Evolutionary conservation across 2,888 invertebrate species (phyloP), one percentile per base, ranked within the genome.

Genomic region (Hetaerina titia): DNA sequence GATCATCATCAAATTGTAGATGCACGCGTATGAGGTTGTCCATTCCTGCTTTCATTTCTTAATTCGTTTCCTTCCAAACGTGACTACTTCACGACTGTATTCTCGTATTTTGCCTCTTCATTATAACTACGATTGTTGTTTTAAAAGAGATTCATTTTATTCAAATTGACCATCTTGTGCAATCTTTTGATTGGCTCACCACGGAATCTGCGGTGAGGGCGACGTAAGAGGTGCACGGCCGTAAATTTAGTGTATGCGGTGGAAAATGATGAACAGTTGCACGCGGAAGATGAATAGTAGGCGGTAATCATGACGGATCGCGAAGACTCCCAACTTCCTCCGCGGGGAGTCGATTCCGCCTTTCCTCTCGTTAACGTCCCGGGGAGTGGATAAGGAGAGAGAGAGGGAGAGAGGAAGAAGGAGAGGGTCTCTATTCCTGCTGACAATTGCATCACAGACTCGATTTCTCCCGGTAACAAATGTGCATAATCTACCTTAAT

Each of bases 381-480:
- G 81, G 25, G 4, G 31, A 22, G 74, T 25, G 0, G 25, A 74
- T 25, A 19, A 45, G 45, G 45, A 45, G 45, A 45, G 45, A 45
- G 45, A 45, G 45, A 45, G 45, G 4, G 1, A 45, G 45, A 45
- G n/a, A n/a, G n/a, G n/a, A n/a, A n/a, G n/a, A n/a, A n/a, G 4
- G 45, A 45, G 45, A 45, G 25, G 25, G 25, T 25, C 74, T 31
- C 81, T 31, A 31, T 13, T 81, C 81, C 81, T 31, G 25, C 81
- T 15, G 31, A 31, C 31, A 81, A 81, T 81, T 31, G 81, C 81
- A 31, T 31, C 81, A 81, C 81, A 25, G 31, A 81, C 81, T 31
- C 81, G 81, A 81, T 81, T 81, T 81, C 81, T 81, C 81, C 81
- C 31, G 25, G 31, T 31, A 31, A 81, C 81, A 81, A 81, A 81